Base-by-base conservation (phyloP, 2,113 vertebrate genomes). In the Notothenia coriiceps region DNA sequence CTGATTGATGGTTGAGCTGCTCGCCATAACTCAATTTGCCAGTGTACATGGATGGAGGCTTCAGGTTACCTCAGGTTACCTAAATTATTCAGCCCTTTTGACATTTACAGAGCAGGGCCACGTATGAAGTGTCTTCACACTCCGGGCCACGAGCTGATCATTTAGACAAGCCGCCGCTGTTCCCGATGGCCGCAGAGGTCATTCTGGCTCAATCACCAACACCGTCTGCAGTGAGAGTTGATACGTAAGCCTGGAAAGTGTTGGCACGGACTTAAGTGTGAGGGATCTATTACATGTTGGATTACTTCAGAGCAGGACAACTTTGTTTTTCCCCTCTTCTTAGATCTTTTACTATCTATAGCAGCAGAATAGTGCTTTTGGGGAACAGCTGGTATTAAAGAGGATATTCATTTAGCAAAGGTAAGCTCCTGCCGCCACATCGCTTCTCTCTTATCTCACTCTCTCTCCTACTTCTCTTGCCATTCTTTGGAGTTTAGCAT, bases 51-150 rank as follows among this genome's bases (percentile, higher is more conserved):
- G 82, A 77, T 55, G 9, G 20, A 59, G 80, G 77, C 73, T 54
- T 95, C 90, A 25, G 22, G 77, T 95, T 92, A 82, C 93, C 68
- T 63, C 82, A 62, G 61, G 68, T 61, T 40, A 59, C 74, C 69
- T 95, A 63, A 94, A 95, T 95, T 91, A 95, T 95, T 95, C 83
- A 95, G 59, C 66, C 50, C 40, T 47, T 55, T 91, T 92, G 89
- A 92, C 89, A 87, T 93, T 83, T 88, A 87, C 82, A 85, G 78
- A 87, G 80, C 84, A 69, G 65, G 50, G 51, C 81, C 80, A 49
- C 86, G 80, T 78, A 84, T 88, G 84, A 89, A 60, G 81, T 82
- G 88, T 85, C 77, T 62, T 82, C 79, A 74, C 78, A 57, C 29
- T 5, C 8, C 0, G 18, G 73, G 59, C 9, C 68, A 70, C 22